Conservation (phyloP, 2,797 vertebrate genomes). For the Danio choprae region DNA sequence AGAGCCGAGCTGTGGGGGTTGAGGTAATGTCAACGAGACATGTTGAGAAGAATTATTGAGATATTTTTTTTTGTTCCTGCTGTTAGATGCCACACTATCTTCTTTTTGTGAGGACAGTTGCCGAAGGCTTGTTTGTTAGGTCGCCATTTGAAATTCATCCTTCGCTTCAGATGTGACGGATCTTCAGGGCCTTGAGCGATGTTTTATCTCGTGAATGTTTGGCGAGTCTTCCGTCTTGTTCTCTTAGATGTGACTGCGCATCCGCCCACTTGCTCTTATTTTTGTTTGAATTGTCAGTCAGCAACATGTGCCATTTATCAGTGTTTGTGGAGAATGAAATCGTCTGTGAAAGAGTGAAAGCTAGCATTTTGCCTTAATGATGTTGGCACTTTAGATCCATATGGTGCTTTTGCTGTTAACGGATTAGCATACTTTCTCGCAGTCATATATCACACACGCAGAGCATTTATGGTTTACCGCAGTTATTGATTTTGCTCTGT, state of each 20-base stretch:
- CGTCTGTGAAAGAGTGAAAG: constrained; percentile 43
- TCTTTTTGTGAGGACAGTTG: constrained; percentile 52
- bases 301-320: constrained; percentile 47
- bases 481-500: constrained; percentile 50
- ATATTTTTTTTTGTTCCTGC: constrained; percentile 18
- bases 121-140: constrained; percentile 61
- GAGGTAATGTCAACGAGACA: constrained; percentile 56
- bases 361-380: constrained; percentile 59
- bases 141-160: constrained; percentile 54
- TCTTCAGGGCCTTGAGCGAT: constrained; percentile 46
- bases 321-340: constrained; percentile 48
- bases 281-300: constrained; percentile 45
- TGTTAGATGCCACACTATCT: constrained; percentile 53
- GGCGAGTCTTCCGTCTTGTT: constrained; percentile 25
- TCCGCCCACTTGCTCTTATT: constrained; percentile 38
- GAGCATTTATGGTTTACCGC: constrained; percentile 52
- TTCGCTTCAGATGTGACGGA: constrained; percentile 53
- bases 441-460: constrained; percentile 46
- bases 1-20: constrained; percentile 65
- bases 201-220: constrained; percentile 44
- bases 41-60: constrained; percentile 22
- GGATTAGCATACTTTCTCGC: constrained; percentile 52
- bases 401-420: constrained; percentile 47
- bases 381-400: constrained; percentile 49
- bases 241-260: constrained; percentile 31